Evolutionary conservation across 2,888 invertebrate species (phyloP), one percentile per base, ranked within the genome.

Genomic region (Noctua comes): DNA sequence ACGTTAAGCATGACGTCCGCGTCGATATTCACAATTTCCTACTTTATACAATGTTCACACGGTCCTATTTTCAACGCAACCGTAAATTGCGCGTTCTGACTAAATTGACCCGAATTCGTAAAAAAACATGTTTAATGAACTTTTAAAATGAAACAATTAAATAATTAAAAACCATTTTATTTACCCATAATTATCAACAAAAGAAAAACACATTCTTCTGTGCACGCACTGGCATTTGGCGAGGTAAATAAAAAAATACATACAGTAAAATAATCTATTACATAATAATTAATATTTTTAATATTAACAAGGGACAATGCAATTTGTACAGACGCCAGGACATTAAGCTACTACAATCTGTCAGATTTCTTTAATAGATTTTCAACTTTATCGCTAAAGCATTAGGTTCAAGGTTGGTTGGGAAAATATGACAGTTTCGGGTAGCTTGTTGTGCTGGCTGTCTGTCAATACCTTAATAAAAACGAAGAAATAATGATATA

Each of bases 131-230:
- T 66, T 18, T 66, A n/a, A 16, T 21, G n/a, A n/a, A 18, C n/a
- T 27, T 18, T 43, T 31, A 31, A 2, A 86, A 82, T 82, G 16
- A 82, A 86, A 86, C 64, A 46, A 68, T 0, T 40, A 70, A 51
- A 16, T 64, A 16, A 36, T 68, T 16, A 18, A 82, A 82, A 82
- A 73, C 70, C 62, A 43, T 68, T 82, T 86, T 59, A 76, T 76
- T 83, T 66, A 69, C 40, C 83, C 62, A 83, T 40, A 43, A 65
- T 76, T 59, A 82, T 59, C 8, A 18, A 36, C 36, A 62, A 43
- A 0, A 43, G 10, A 62, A 16, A 24, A 43, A 57, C 64, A 64
- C 21, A 68, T 36, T 59, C 4, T 10, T 70, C 68, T 59, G 57
- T 76, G 75, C 65, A 71, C 27, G 27, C 62, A 62, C 31, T 64